These are phyloP conservation scores for Chelonus formosanus DNA, from an alignment of 2,888 invertebrate genomes.

Conservation along the genomic window DNA sequence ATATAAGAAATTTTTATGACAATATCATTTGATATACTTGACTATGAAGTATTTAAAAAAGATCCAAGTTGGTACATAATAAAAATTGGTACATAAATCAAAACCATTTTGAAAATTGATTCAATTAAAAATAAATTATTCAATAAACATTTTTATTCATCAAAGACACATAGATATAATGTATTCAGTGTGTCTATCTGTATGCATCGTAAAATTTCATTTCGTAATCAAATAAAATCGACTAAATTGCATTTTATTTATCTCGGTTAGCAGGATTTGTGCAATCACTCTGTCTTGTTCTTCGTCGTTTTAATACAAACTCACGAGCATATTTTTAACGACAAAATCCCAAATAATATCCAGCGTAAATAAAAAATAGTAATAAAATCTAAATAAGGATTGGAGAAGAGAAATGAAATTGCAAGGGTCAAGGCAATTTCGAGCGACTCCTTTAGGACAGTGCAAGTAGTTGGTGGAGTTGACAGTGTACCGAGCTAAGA, in stretches of 20 bases:
- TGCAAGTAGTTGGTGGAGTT: conserved; percentile 5
- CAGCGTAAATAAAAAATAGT: conserved; percentile 2
- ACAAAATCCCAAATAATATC: too few relatives aligned
- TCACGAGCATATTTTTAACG: background rate
- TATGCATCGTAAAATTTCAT: background rate
- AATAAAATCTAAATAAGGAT: conserved; percentile 7
- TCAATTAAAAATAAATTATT: too few relatives aligned
- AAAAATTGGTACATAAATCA: too few relatives aligned
- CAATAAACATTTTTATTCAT: too few relatives aligned
- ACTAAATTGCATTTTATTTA: too few relatives aligned
- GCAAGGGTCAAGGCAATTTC: conserved; percentile 54
- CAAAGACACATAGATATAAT: background rate
- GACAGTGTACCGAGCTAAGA: background rate
- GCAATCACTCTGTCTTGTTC: conserved; percentile 3
- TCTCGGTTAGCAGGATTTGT: conserved; percentile 2
- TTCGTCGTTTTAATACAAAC: background rate
- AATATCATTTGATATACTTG: too few relatives aligned
- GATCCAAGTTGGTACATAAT: too few relatives aligned
- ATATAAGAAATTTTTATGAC: too few relatives aligned
- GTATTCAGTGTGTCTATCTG: background rate
- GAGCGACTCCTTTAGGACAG: conserved; percentile 48
- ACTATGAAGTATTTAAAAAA: too few relatives aligned
- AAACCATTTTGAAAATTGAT: too few relatives aligned
- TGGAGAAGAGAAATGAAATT: conserved; percentile 52
- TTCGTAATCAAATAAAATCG: too few relatives aligned